Conservation (phyloP, 2,797 vertebrate genomes). For the Triplophysa bombifrons region DNA sequence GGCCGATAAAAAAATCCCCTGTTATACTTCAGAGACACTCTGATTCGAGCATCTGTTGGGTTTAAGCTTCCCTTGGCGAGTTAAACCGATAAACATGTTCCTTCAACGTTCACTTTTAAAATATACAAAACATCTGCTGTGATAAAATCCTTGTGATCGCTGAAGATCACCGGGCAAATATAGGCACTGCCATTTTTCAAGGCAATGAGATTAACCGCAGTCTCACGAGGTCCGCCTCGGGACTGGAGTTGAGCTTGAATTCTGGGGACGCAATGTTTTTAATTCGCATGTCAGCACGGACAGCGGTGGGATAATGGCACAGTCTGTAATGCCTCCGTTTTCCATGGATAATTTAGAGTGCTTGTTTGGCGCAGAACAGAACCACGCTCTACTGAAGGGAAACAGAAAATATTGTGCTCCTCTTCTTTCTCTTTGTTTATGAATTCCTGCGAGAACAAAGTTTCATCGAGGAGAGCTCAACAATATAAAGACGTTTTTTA, state of each 20-base stretch:
- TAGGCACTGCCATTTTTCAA: conserved; percentile 42
- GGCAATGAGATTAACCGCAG: conserved; percentile 27
- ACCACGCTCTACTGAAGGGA: conserved; percentile 69
- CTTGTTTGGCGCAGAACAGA: conserved; percentile 66
- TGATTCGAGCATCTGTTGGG: conserved; percentile 61
- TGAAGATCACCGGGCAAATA: conserved; percentile 36
- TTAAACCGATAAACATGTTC: conserved; percentile 51
- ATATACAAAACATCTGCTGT: conserved; percentile 40
- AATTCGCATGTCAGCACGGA: conserved; percentile 21
- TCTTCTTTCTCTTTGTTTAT: conserved; percentile 69
- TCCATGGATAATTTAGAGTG: conserved; percentile 70
- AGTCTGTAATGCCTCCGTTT: conserved; percentile 33
- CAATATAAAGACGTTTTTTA: conserved; percentile 68
- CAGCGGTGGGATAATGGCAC: conserved; percentile 39
- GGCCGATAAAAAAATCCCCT: conserved; percentile 60
- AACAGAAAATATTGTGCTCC: conserved; percentile 49
- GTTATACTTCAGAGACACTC: conserved; percentile 69
- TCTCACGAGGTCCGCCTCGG: background rate
- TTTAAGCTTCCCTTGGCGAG: conserved; percentile 52
- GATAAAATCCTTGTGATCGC: conserved; percentile 36
- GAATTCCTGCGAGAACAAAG: conserved; percentile 71
- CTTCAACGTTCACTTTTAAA: conserved; percentile 34
- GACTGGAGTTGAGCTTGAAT: background rate
- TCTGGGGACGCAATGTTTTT: conserved; percentile 9
- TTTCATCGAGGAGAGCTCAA: conserved; percentile 71